Evolutionary conservation across 2,113 vertebrate genomes (phyloP), one percentile per base, ranked within the genome.

Genomic region (Chaetorhynchus papuensis): DNA sequence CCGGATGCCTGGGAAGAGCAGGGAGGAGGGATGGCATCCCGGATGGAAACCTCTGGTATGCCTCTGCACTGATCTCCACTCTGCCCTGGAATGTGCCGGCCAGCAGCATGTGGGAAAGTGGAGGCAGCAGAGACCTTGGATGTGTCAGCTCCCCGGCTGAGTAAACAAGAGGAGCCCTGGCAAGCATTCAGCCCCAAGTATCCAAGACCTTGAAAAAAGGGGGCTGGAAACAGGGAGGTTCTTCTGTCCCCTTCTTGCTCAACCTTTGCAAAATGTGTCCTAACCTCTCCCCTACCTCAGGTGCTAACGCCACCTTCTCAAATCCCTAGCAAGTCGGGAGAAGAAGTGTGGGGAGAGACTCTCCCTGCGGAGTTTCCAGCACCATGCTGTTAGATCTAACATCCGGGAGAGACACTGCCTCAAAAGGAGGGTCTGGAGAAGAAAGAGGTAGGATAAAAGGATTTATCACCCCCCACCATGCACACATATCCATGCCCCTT

Each of bases 101-200:
- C 93, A 96, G 94, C 95, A 96, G 96, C 90, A 96, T 96, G 96
- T 96, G 97, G 97, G 97, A 97, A 97, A 97, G 84, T 95, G 85
- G 94, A 97, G 87, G 96, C 97, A 95, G 96, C 96, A 95, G 97
- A 97, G 97, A 97, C 96, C 96, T 98, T 98, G 98, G 97, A 96
- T 96, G 89, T 97, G 96, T 97, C 96, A 97, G 93, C 94, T 94
- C 89, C 61, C 93, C 63, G 82, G 97, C 98, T 98, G 97, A 98
- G 97, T 98, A 98, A 98, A 97, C 98, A 97, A 94, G 95, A 93
- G 82, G 82, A 94, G 86, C 81, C 90, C 94, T 97, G 97, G 96
- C 96, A 93, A 96, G 77, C 77, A 1, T 93, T 96, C 95, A 75
- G 78, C 87, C 93, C 68, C 92, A 94, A 54, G 75, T 86, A 87